Conservation (phyloP, 2,113 vertebrate species). For the Scomber japonicus region DNA sequence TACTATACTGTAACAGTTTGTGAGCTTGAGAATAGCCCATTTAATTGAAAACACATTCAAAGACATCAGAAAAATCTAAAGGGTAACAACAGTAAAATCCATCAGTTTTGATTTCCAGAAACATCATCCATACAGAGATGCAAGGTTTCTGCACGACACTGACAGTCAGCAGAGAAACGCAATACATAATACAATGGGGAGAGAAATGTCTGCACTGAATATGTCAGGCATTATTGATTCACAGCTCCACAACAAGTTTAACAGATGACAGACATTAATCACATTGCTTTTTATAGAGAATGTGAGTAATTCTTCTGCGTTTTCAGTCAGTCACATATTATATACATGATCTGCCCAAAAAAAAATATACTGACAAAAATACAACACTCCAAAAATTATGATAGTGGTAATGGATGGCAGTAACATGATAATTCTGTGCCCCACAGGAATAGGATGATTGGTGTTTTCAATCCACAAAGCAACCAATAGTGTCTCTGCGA, state of each 20-base stretch:
- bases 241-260: constrained; percentile 55
- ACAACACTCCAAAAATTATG: constrained; percentile 29
- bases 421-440: constrained; percentile 35
- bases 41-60: constrained; percentile 30
- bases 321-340: constrained; percentile 35
- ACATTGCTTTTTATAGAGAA: constrained; percentile 49
- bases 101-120: constrained; percentile 56
- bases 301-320: constrained; percentile 32
- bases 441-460: constrained; percentile 48
- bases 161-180: constrained; percentile 47
- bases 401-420: constrained; percentile 31
- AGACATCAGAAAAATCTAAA: constrained; percentile 19
- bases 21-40: background rate
- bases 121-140: constrained; percentile 53
- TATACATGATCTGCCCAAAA: constrained; percentile 36
- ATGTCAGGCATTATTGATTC: constrained; percentile 72
- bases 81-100: constrained; percentile 29
- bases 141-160: constrained; percentile 11
- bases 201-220: constrained; percentile 67
- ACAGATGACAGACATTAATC: constrained; percentile 73
- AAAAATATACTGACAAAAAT: constrained; percentile 17
- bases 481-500: constrained; percentile 29
- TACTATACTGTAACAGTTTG: background rate
- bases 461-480: constrained; percentile 43
- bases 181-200: constrained; percentile 52